phyloP scores from a whole-genome alignment of 2,797 vertebrate genomes.

The Oreochromis grahami region DNA sequence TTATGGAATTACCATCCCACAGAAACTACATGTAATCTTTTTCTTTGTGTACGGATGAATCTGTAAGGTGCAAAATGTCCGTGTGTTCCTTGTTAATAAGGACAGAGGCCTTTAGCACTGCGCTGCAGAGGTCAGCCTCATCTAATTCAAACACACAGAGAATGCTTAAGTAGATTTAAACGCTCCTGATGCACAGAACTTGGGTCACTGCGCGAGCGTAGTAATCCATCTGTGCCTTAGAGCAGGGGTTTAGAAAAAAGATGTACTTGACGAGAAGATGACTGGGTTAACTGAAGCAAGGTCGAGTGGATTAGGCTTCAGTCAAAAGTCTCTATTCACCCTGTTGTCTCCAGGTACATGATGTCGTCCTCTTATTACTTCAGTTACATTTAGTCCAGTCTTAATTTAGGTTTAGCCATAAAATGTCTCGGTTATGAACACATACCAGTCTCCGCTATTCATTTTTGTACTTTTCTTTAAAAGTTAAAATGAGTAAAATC shows the following conservation, averaged over 20 bases:
- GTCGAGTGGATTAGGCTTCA: conserved; percentile 7
- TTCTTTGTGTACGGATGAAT: conserved; percentile 2
- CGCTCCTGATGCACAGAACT: background rate
- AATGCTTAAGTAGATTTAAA: conserved; percentile 36
- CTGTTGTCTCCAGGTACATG: background rate
- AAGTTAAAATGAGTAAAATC: background rate
- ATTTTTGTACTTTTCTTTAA: background rate
- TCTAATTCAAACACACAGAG: conserved; percentile 22
- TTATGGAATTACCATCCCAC: background rate
- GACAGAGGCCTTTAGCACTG: conserved; percentile 11
- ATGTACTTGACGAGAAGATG: background rate
- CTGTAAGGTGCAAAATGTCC: conserved; percentile 6
- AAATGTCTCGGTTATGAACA: background rate
- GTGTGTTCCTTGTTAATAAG: background rate
- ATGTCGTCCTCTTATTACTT: background rate
- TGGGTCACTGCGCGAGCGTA: background rate
- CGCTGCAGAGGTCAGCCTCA: conserved; percentile 35
- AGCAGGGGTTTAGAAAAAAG: background rate
- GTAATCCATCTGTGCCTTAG: conserved; percentile 29
- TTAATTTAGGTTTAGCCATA: background rate
- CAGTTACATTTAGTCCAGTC: background rate
- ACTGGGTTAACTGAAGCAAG: background rate
- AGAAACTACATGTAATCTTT: background rate
- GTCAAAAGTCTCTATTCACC: conserved; percentile 5
- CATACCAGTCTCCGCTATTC: background rate